A percentile compares a stretch with the other conserved stretches of the same genome.
These are phyloP conservation scores for Australoheros scitulus DNA, from an alignment of 2,113 vertebrate species.

Conservation along the genomic window DNA sequence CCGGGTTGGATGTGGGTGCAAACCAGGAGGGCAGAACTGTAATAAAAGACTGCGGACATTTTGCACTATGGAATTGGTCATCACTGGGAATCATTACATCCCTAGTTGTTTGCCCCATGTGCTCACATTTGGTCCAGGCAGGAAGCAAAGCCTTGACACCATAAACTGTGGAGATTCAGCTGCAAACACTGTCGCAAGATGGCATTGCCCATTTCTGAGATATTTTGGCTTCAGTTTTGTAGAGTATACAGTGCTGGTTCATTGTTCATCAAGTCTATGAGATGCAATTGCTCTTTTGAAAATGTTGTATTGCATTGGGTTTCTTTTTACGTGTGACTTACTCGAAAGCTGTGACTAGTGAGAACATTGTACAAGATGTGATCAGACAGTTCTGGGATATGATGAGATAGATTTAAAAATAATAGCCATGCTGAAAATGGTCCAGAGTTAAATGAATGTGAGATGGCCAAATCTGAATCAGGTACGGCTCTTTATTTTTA, in stretches of 20 bases:
- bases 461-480: background rate
- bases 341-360: too few species aligned
- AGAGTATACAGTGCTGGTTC: background rate
- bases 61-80: background rate
- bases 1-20: background rate
- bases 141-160: background rate
- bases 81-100: background rate
- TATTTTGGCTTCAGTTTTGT: background rate
- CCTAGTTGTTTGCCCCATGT: background rate
- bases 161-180: background rate
- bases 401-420: background rate
- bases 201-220: background rate
- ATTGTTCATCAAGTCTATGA: background rate
- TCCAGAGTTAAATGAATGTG: background rate
- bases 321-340: background rate
- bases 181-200: background rate
- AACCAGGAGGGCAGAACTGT: background rate
- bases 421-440: background rate
- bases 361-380: background rate
- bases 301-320: background rate
- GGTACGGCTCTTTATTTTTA: background rate
- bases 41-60: background rate
- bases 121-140: background rate
- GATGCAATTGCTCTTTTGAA: background rate
- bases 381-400: background rate